phyloP scores from a whole-genome alignment of 2,888 invertebrate genomes.

The Teinopalpus imperialis region DNA sequence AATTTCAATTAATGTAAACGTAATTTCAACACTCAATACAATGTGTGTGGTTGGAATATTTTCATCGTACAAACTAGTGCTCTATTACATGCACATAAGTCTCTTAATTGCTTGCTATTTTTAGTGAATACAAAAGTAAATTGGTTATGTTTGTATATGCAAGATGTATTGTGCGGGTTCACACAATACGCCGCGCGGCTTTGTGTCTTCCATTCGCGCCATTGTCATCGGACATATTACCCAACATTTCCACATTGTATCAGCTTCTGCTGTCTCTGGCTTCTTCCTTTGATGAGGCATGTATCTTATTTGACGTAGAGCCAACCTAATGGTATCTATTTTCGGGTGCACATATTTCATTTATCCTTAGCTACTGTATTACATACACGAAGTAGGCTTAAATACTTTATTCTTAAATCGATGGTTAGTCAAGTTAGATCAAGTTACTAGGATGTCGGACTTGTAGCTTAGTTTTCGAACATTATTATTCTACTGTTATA shows the following conservation, averaged over 20 bases:
- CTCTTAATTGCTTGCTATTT: conserved; percentile 48
- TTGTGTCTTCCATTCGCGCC: conserved; percentile 72
- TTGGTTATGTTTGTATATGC: conserved; percentile 62
- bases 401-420: no score
- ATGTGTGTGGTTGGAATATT: conserved; percentile 35
- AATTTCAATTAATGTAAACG: conserved; percentile 49
- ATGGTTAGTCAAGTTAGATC: no score
- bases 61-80: conserved; percentile 31
- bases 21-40: conserved; percentile 67
- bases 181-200: conserved; percentile 73
- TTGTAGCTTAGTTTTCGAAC: no score
- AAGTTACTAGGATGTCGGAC: no score
- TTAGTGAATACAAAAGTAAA: conserved; percentile 46
- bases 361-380: background rate
- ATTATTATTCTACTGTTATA: no score
- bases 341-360: conserved; percentile 16
- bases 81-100: conserved; percentile 41
- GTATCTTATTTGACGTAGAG: conserved; percentile 59
- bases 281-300: conserved; percentile 71
- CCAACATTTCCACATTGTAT: conserved; percentile 75
- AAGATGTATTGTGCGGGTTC: conserved; percentile 76
- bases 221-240: conserved; percentile 78
- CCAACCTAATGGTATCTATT: conserved; percentile 34
- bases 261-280: conserved; percentile 61
- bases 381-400: no score